Base-by-base conservation (phyloP, 2,888 invertebrate species). In the Tipula confusa region DNA sequence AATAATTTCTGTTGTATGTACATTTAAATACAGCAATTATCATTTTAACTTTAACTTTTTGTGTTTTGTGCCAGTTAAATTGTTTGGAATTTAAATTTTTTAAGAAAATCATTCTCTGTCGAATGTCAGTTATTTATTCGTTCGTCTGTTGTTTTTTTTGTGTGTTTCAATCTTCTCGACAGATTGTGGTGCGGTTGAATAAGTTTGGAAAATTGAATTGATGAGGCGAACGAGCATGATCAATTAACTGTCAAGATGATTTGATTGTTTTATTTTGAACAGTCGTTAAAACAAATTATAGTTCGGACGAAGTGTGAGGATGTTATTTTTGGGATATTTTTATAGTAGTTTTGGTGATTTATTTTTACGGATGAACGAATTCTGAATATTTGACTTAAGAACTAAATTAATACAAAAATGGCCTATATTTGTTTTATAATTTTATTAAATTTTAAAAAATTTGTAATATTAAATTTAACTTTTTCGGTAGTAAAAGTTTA, bases 11-110 rank as follows among this genome's bases (percentile, higher is more conserved):
- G 18, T 48, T 48, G 1, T 43, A n/a, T 15, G 1, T 43, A 64
- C 64, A 64, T 64, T 64, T 64, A 64, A 64, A 64, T 64, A 64
- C 64, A 64, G 64, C 64, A 64, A 64, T 64, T 64, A 64, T 64
- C 64, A 64, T 64, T 64, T 64, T 64, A 24, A 64, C 24, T 64
- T 64, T 64, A 24, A 64, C 7, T 64, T 64, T 64, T 43, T n/a
- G 43, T 43, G 43, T 43, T 33, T 33, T 43, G 4, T 64, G 64
- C n/a, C n/a, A 9, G 24, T 64, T 64, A 64, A 64, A 64, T 64
- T 64, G 64, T 24, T 64, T 64, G 64, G 64, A 64, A 64, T 64
- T 24, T 2, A 64, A 64, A 64, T 64, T n/a, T n/a, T n/a, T 64
- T 64, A 64, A 64, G 64, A 64, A 64, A 64, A 64, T 64, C 3